Conservation (phyloP, 2,888 invertebrate species). For the Yponomeuta plumbellus region DNA sequence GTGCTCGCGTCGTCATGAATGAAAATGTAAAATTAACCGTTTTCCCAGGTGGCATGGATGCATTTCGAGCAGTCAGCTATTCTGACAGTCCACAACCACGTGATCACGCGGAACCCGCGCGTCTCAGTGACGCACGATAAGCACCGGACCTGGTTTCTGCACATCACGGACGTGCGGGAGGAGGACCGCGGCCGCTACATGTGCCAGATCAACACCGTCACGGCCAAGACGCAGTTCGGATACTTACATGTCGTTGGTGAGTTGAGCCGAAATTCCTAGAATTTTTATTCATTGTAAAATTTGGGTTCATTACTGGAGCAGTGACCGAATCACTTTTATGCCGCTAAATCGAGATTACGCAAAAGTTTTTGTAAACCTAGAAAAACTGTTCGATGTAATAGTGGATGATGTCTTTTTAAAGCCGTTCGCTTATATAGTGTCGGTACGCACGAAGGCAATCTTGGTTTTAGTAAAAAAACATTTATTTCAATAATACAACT, state of each 20-base stretch:
- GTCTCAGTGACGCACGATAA: conserved; percentile 95
- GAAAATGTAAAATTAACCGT: neutral
- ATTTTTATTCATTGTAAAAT: no score
- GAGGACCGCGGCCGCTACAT: conserved; percentile 95
- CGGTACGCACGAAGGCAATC: no score
- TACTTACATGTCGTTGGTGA: conserved; percentile 94
- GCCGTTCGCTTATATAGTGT: no score
- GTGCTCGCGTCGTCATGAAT: neutral
- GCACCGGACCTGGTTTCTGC: conserved; percentile 94
- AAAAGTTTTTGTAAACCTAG: neutral
- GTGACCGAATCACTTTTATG: no score
- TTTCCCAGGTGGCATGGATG: conserved; percentile 93
- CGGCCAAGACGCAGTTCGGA: conserved; percentile 94
- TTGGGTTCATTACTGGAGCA: no score
- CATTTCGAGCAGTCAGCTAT: conserved; percentile 96
- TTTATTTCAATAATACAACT: no score
- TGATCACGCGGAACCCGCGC: conserved; percentile 93
- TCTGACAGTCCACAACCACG: conserved; percentile 94
- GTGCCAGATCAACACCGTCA: conserved; percentile 96
- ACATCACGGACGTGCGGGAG: conserved; percentile 93
- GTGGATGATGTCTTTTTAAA: no score
- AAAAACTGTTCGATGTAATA: no score
- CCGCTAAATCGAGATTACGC: no score
- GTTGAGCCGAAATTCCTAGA: conserved; percentile 31
- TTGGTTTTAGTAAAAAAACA: no score